These are phyloP conservation scores for Nebria salina DNA, from an alignment of 2,888 invertebrate species.

Conservation along the genomic window DNA sequence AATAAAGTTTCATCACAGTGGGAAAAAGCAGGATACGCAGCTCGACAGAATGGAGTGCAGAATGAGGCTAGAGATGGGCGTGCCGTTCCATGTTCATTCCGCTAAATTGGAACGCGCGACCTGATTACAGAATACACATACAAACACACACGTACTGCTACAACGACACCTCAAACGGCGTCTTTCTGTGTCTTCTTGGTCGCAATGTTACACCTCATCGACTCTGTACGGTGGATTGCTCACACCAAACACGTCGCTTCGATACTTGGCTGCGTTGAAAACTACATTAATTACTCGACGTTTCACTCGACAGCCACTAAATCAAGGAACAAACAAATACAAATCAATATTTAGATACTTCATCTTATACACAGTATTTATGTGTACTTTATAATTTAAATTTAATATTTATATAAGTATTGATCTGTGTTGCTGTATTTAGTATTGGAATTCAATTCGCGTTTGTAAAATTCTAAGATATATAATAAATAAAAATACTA, in stretches of 20 bases:
- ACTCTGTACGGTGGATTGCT: background rate
- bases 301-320: background rate
- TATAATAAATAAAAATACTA: no score
- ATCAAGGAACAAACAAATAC: background rate
- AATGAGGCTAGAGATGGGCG: slow-evolving; percentile 42
- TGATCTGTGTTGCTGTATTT: no score
- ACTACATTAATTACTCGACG: slow-evolving; percentile 30
- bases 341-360: background rate
- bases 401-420: background rate
- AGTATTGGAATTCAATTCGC: no score
- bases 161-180: slow-evolving; percentile 27
- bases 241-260: background rate
- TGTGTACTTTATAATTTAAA: background rate
- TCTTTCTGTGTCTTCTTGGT: slow-evolving; percentile 8
- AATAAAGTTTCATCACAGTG: slow-evolving; percentile 31
- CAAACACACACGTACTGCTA: slow-evolving; percentile 10
- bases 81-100: slow-evolving; percentile 39
- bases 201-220: slow-evolving; percentile 3
- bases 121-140: slow-evolving; percentile 45
- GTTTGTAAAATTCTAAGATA: no score
- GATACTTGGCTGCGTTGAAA: slow-evolving; percentile 23
- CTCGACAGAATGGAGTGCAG: background rate
- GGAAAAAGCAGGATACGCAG: slow-evolving; percentile 12
- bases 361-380: background rate
- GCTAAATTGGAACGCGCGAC: slow-evolving; percentile 46